Conservation (phyloP, 2,888 invertebrate species). For the Thalpophila matura region DNA sequence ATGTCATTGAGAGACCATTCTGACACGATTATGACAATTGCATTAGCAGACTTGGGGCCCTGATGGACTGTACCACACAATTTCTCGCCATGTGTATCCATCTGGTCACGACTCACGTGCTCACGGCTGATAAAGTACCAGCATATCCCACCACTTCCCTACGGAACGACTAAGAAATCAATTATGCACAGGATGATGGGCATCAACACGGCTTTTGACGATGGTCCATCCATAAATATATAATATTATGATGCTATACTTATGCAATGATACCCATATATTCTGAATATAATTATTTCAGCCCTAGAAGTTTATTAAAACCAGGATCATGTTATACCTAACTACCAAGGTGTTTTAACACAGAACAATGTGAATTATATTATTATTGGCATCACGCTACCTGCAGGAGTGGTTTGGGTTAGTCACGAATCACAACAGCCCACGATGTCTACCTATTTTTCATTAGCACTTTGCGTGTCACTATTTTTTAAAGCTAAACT, state of each 20-base stretch:
- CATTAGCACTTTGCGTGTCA: constrained; percentile 56
- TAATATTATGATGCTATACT: too few species aligned
- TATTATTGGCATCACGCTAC: constrained; percentile 71
- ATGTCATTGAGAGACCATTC: too few species aligned
- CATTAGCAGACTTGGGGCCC: too few species aligned
- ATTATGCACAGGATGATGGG: neutral
- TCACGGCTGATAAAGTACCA: neutral
- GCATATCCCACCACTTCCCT: neutral
- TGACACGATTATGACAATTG: too few species aligned
- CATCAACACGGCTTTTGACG: constrained; percentile 1
- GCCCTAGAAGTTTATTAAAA: constrained; percentile 8
- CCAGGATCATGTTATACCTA: constrained; percentile 32
- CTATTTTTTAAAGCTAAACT: constrained; percentile 1
- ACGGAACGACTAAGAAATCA: neutral
- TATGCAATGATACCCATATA: neutral
- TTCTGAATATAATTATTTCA: constrained; percentile 13
- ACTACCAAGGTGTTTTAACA: constrained; percentile 37
- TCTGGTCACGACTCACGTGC: too few species aligned
- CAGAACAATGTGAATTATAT: constrained; percentile 56
- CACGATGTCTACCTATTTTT: constrained; percentile 48
- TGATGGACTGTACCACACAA: neutral
- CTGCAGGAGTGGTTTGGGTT: constrained; percentile 75
- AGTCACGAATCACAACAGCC: constrained; percentile 66
- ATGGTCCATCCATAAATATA: neutral
- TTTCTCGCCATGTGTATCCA: neutral